Evolutionary conservation across 2,888 invertebrate species (phyloP), one percentile per base, ranked within the genome.

Genomic region (Plemyria rubiginata): DNA sequence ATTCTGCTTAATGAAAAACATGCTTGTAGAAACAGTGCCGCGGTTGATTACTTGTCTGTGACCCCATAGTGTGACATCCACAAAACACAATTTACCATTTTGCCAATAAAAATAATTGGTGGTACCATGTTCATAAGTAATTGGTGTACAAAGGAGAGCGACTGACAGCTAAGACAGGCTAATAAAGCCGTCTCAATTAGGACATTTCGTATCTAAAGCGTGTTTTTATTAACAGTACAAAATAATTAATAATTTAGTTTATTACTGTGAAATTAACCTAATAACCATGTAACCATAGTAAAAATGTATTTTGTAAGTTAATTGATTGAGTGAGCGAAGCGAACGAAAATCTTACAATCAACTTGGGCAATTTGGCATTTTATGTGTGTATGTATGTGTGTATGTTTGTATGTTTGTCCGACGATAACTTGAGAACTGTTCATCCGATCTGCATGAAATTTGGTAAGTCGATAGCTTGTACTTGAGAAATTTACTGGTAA

Each of bases 11-110:
- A 45, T 45, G 1, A 16, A 45, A 4, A n/a, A n/a, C n/a, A n/a
- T 38, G 11, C 9, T 16, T 45, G 45, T 16, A n/a, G 28, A 28
- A 22, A 12, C 28, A n/a, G n/a, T 28, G 29, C 12, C 40, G 7
- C 43, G 2, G 15, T 7, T 2, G 45, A 16, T 16, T 16, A 7
- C 16, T 9, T n/a, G 5, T 16, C 6, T 16, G 22, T 40, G 12
- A n/a, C 1, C 8, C 12, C 15, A 9, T 5, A 22, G n/a, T 16
- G 48, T 13, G 28, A 38, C 40, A 55, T 48, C 9, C 48, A n/a
- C 38, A 28, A 52, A 52, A 28, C 15, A 16, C 61, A 67, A 60
- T 59, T 68, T 51, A 57, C 53, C 55, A 51, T 54, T 57, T 62
- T 62, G 22, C 41, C 52, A 62, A 56, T 48, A 52, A 55, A 55